These are phyloP conservation scores for Ptychochromis oligacanthus DNA, from an alignment of 2,113 vertebrate genomes.

Conservation along the genomic window DNA sequence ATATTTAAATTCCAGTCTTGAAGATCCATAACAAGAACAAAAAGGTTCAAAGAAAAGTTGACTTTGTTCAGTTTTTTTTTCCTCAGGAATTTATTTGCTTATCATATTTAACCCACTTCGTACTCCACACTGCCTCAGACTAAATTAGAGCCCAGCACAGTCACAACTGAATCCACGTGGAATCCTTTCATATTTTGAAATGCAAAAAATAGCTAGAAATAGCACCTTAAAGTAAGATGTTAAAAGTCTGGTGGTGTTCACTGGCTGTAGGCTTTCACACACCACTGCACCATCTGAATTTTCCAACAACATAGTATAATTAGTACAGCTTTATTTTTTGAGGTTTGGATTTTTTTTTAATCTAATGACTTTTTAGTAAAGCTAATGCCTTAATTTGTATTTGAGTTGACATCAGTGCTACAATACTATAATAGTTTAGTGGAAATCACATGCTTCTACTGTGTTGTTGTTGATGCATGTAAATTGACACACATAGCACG, in stretches of 20 bases:
- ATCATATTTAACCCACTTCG: conserved; percentile 28
- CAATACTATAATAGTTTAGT: not conserved
- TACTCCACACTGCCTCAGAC: conserved; percentile 10
- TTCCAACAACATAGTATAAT: conserved; percentile 25
- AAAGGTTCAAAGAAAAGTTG: conserved; percentile 2
- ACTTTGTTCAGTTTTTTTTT: not conserved
- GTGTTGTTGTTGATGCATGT: not conserved
- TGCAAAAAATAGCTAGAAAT: conserved; percentile 42
- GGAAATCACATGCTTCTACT: not conserved
- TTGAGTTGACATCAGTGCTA: not conserved
- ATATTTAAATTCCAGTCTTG: not conserved
- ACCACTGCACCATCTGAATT: conserved; percentile 18
- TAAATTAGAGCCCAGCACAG: conserved; percentile 36
- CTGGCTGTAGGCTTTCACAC: conserved; percentile 27
- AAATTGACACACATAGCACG: not conserved
- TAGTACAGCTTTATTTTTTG: too few species aligned
- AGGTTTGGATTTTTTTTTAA: not conserved
- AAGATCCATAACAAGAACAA: not conserved
- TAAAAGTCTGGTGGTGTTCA: conserved; percentile 43
- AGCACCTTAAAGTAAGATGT: conserved; percentile 44
- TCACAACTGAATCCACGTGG: conserved; percentile 34
- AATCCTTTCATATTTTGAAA: conserved; percentile 56
- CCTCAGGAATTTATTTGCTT: conserved; percentile 34
- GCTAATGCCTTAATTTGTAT: not conserved
- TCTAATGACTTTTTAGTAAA: conserved; percentile 13